Percentiles rank a stretch among this genome's conserved stretches.
Conservation (phyloP, 2,113 vertebrate species). For the Clarias macrocephalus region DNA sequence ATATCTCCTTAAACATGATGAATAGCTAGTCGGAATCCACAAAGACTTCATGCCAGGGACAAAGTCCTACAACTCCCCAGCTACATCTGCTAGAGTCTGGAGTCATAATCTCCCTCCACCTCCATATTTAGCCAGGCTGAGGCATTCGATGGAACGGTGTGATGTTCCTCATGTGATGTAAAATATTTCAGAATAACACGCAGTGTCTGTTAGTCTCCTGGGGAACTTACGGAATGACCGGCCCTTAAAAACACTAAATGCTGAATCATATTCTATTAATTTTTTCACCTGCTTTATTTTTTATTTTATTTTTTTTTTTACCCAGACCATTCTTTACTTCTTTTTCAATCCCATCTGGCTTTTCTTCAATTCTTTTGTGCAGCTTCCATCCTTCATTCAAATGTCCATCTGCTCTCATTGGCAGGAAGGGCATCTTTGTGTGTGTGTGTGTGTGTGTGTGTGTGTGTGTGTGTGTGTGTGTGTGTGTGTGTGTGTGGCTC, state of each 20-base stretch:
- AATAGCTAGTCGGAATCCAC: not conserved
- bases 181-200: slow-evolving; percentile 12
- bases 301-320: not conserved
- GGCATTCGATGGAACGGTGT: slow-evolving; percentile 4
- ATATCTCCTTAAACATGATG: not conserved
- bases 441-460: slow-evolving; percentile 7
- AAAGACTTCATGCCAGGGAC: not conserved
- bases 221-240: not conserved
- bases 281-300: slow-evolving; percentile 8
- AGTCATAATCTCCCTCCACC: not conserved
- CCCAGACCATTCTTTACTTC: not conserved
- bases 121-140: slow-evolving; percentile 29
- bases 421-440: not conserved
- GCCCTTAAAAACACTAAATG: not conserved
- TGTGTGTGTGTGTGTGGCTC: no score
- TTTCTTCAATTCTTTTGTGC: slow-evolving; percentile 17
- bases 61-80: not conserved
- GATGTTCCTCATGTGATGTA: not conserved
- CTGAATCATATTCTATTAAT: not conserved
- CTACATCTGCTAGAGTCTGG: not conserved
- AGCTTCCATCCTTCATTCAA: slow-evolving; percentile 34
- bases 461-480: slow-evolving; percentile 19
- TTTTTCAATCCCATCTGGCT: slow-evolving; percentile 24
- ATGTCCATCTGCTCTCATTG: slow-evolving; percentile 44
- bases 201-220: not conserved